phyloP scores from a whole-genome alignment of 2,113 vertebrate species.

The Columbina picui region DNA sequence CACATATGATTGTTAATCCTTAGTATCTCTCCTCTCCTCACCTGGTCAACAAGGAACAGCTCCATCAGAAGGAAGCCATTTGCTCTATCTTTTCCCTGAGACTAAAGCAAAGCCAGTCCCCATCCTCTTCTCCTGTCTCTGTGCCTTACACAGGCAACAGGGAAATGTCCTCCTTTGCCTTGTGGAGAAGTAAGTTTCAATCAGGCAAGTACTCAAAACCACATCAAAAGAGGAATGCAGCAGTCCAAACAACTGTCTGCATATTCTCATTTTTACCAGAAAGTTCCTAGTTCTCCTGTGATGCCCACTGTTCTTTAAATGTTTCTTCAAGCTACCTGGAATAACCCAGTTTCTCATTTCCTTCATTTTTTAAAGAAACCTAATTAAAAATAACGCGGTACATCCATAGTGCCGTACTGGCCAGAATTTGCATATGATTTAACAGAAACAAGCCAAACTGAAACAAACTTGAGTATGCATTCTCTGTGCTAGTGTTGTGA shows the following conservation, averaged over 20 bases:
- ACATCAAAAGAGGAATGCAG: neutral
- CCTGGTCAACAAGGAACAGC: neutral
- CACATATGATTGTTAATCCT: neutral
- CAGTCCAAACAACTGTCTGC: neutral
- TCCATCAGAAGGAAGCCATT: neutral
- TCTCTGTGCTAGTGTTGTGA: neutral
- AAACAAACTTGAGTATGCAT: neutral
- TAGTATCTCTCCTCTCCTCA: neutral
- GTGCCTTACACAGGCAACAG: neutral
- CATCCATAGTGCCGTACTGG: neutral
- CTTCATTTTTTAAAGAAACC: neutral
- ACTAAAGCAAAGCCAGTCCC: neutral
- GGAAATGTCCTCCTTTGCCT: neutral
- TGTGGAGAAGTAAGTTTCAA: neutral
- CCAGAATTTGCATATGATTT: neutral
- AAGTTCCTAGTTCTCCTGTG: neutral
- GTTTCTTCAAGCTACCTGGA: neutral
- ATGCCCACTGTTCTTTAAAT: neutral
- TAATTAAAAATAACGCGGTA: neutral
- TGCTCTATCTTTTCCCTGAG: neutral
- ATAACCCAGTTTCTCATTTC: neutral
- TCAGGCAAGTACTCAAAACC: neutral
- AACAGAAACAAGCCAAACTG: neutral
- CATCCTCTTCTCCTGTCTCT: neutral
- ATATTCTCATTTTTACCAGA: neutral